Evolutionary conservation across 2,797 vertebrate genomes (phyloP).

Genomic region (Pseudochirops cupreus): DNA sequence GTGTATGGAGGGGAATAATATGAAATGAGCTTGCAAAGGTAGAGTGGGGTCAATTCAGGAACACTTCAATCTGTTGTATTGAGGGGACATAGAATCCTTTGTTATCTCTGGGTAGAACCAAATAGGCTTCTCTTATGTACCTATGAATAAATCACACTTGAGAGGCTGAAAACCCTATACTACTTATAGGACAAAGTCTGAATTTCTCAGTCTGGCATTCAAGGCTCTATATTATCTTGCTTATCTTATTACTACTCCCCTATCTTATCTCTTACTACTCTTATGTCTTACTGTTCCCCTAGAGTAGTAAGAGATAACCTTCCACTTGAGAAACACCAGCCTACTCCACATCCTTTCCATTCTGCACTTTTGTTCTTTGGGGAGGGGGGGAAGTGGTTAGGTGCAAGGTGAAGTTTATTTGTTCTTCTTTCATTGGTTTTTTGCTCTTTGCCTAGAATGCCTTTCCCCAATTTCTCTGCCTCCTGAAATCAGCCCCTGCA

Average conservation of each 20-base stretch:
- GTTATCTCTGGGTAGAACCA: background rate
- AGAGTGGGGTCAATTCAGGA: background rate
- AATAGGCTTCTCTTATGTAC: background rate
- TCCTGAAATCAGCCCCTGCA: background rate
- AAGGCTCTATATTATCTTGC: background rate
- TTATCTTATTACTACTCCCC: too few relatives aligned
- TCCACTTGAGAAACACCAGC: background rate
- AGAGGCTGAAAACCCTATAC: background rate
- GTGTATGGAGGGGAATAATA: background rate
- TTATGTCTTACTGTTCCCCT: background rate
- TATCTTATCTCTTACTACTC: background rate
- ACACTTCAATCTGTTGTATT: background rate
- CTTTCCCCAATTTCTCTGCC: background rate
- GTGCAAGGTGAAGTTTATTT: background rate
- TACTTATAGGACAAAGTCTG: background rate
- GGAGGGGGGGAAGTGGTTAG: too few relatives aligned
- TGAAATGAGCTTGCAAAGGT: background rate
- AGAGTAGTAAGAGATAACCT: background rate
- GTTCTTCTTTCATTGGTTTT: background rate
- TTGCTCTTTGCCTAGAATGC: background rate
- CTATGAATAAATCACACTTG: background rate
- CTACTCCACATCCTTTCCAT: background rate
- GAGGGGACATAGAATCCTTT: background rate
- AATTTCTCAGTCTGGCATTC: background rate
- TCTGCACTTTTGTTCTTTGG: background rate